Base-by-base conservation (phyloP, 2,797 vertebrate genomes). In the Enteromius treurensis region DNA sequence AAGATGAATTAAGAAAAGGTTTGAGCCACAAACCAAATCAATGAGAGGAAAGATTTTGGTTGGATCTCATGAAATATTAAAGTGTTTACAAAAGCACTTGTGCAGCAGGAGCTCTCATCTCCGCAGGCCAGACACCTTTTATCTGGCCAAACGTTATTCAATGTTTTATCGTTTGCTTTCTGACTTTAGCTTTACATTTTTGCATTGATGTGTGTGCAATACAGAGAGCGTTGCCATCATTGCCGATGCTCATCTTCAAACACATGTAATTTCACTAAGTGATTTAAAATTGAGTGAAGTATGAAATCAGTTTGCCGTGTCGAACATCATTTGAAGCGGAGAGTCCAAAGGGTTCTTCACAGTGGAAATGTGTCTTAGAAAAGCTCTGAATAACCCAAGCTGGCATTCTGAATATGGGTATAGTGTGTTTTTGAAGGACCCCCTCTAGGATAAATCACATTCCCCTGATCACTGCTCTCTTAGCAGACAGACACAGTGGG, bases 201-300 rank as follows among this genome's bases (percentile, higher is more conserved):
- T 40, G 14, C 75, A 83, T 83, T 89, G 76, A 84, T 60, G 49
- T 49, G 58, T 6, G 17, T 11, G 47, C 65, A 67, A 40, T 71
- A 77, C 67, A 58, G n/a, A 42, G n/a, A 45, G 42, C 67, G 79
- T 82, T 15, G 60, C 75, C 37, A 58, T 34, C 83, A 76, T 77
- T 60, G 73, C 70, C 76, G 79, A 69, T 47, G 79, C 58, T 42
- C 75, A 84, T 77, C 78, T 82, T 87, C 80, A 86, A 84, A 87
- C 80, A 64, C 51, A 65, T 84, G 80, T 82, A 32, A 83, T 89
- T 89, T 89, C 82, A 55, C 82, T 75, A 81, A 86, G 80, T 79
- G 78, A 86, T 83, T 87, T 88, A 60, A 89, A 84, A 80, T 67
- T 62, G 55, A 81, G 58, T 77, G 68, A 80, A 71, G 80, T 84